Conservation (phyloP, 2,113 vertebrate species). For the Pseudorectes ferrugineus region DNA sequence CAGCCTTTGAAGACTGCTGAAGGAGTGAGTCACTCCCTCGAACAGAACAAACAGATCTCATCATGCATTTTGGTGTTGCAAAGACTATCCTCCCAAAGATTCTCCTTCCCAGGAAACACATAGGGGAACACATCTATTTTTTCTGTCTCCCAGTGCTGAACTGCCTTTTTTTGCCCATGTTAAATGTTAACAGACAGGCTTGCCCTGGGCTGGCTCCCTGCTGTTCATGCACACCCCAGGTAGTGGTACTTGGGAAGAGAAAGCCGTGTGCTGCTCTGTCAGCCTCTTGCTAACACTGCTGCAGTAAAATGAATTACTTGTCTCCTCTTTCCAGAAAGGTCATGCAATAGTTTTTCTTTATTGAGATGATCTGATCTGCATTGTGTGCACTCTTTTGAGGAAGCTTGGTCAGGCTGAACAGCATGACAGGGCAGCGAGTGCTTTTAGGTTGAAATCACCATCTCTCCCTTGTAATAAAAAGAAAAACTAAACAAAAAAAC, state of each 20-base stretch:
- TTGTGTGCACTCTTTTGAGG: background rate
- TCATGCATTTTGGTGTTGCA: background rate
- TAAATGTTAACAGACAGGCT: background rate
- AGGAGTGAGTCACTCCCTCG: background rate
- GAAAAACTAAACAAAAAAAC: background rate
- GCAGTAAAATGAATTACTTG: background rate
- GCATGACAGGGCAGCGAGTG: background rate
- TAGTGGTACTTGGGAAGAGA: background rate
- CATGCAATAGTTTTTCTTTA: background rate
- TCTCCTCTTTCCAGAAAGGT: background rate
- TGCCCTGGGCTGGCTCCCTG: background rate
- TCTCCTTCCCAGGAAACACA: background rate
- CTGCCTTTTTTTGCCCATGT: background rate
- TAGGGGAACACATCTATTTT: rapidly evolving
- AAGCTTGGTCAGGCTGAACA: background rate
- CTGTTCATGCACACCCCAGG: background rate
- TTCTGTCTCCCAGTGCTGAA: background rate
- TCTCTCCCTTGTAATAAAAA: background rate
- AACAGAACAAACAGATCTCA: background rate
- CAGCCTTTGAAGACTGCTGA: background rate
- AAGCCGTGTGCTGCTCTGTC: background rate
- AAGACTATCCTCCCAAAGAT: background rate
- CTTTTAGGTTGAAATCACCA: background rate
- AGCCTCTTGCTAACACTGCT: background rate
- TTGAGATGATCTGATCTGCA: background rate